Evolutionary conservation across 1,140 invertebrate species (phyloP).

Genomic region (Platyscapa corneri): DNA sequence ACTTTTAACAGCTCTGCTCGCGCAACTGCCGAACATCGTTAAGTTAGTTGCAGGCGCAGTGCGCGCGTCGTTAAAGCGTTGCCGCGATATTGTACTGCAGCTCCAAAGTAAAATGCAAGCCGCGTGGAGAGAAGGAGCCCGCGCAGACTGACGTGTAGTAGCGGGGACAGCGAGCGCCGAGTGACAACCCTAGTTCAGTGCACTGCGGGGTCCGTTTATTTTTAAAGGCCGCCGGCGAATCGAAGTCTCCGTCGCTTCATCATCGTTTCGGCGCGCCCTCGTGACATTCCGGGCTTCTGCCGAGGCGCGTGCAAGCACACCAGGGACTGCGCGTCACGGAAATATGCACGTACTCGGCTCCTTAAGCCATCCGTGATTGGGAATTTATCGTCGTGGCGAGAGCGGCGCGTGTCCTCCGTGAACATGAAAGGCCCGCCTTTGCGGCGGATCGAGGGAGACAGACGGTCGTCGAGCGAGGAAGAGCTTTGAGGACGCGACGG

Average conservation of each 20-base stretch:
- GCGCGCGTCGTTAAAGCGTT: background rate
- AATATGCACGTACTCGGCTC: background rate
- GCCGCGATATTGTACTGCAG: background rate
- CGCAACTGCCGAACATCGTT: too few species aligned
- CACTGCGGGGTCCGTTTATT: conserved; percentile 1
- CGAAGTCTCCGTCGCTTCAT: background rate
- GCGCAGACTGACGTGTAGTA: too few species aligned
- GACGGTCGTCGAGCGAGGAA: too few species aligned
- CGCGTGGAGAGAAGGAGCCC: background rate
- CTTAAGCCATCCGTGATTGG: background rate
- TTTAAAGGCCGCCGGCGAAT: background rate
- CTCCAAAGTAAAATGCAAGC: background rate
- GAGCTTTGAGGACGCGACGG: background rate
- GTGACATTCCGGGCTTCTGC: too few species aligned
- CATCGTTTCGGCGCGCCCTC: background rate
- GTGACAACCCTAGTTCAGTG: background rate
- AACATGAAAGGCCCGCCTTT: conserved; percentile 29
- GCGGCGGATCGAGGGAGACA: too few species aligned
- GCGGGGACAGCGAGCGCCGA: background rate
- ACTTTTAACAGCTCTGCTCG: too few species aligned
- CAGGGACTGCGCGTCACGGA: background rate
- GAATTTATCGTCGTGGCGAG: conserved; percentile 18
- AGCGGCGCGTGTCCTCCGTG: background rate
- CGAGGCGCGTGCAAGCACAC: too few species aligned
- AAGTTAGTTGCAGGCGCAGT: too few species aligned